Base-by-base conservation (phyloP, 2,888 invertebrate species). In the Polymixis flavicincta region DNA sequence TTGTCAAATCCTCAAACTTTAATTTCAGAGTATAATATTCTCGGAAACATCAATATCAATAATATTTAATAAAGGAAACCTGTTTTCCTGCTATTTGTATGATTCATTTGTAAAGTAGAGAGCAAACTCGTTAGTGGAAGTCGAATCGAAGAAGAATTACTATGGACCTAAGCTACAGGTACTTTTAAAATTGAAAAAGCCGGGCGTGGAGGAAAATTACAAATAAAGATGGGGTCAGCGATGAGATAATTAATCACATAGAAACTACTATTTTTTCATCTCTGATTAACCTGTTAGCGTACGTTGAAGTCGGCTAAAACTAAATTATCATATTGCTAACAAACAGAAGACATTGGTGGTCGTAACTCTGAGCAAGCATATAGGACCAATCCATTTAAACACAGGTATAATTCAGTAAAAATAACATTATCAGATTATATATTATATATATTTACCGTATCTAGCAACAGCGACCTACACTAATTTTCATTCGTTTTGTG, bases 21-120 rank as follows among this genome's bases (percentile, higher is more conserved):
- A 80, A 76, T 67, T 59, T 64, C 70, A 67, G 75, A 55, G 54
- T 76, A 50, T 14, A 59, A 74, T 60, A 32, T 80, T 81, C 81
- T 68, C 19, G n/a, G 70, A 80, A 80, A 37, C 59, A 45, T 80
- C 60, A 70, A 80, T 71, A 45, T 80, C 60, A 70, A 80, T 71
- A 64, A 42, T 71, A 76, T 54, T 54, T 54, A 80, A 80, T 67
- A 32, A 59, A 81, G 66, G 32, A 57, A 74, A 63, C 52, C 5
- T 8, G 32, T 67, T 80, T 80, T 76, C 76, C 70, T 71, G 70
- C 28, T 50, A 70, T 28, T 32, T 25, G 19, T 32, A 45, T 74
- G 68, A 80, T 55, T 78, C 50, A 78, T 55, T 66, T n/a, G 17
- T 37, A 42, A 71, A 61, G 52, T 32, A 19, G 32, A 71, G 37